Conservation (phyloP, 2,797 vertebrate species). For the Xiphophorus birchmanni region DNA sequence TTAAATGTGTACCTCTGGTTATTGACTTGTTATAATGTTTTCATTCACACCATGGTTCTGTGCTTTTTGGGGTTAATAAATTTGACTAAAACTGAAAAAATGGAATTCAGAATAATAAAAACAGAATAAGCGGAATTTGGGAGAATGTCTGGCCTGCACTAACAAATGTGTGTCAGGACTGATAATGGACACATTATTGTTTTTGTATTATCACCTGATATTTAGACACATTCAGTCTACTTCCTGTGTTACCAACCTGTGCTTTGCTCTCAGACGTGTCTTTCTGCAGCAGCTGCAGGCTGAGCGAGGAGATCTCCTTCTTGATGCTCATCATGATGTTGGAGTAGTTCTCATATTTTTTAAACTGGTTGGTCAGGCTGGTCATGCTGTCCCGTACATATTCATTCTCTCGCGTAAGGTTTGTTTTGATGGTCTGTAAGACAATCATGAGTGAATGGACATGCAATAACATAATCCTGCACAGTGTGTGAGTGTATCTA, state of each 20-base stretch:
- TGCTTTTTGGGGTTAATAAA: too few relatives aligned
- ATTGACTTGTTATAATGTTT: too few relatives aligned
- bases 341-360: constrained; percentile 92
- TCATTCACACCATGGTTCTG: too few relatives aligned
- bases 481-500: neutral
- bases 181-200: neutral
- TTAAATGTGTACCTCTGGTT: too few relatives aligned
- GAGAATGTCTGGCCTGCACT: too few relatives aligned
- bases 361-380: constrained; percentile 90
- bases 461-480: neutral
- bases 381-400: constrained; percentile 90
- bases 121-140: too few relatives aligned
- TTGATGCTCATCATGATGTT: constrained; percentile 96
- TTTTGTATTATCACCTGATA: neutral
- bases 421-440: constrained; percentile 92
- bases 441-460: neutral
- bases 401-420: constrained; percentile 91
- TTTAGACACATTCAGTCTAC: neutral
- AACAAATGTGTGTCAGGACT: neutral
- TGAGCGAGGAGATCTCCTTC: constrained; percentile 94
- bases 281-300: constrained; percentile 94
- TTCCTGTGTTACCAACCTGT: constrained; percentile 81
- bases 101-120: too few relatives aligned
- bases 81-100: too few relatives aligned
- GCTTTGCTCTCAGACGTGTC: constrained; percentile 85